Evolutionary conservation across 2,888 invertebrate genomes (phyloP).

Genomic region (Scaeva pyrastri): DNA sequence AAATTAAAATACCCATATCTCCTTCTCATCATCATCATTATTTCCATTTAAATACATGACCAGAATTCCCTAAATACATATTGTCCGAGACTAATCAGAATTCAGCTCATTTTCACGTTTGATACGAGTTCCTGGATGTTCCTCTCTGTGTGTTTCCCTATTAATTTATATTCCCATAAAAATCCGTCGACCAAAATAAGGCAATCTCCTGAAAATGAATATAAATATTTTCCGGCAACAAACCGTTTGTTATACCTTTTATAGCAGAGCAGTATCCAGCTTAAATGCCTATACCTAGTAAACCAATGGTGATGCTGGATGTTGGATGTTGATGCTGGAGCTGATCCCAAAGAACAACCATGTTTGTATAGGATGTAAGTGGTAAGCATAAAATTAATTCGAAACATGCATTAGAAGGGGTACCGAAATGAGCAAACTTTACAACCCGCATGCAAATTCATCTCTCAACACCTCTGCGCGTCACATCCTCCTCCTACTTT

Average conservation of each 20-base stretch:
- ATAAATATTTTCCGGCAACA: constrained; percentile 18
- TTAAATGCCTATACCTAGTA: not conserved
- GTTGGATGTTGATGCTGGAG: not conserved
- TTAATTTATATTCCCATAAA: constrained; percentile 48
- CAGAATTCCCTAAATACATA: not conserved
- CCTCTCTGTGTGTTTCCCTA: constrained; percentile 17
- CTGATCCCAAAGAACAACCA: not conserved
- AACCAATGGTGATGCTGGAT: too few relatives aligned
- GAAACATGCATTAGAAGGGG: constrained; percentile 32
- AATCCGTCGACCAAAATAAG: constrained; percentile 19
- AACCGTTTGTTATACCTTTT: not conserved
- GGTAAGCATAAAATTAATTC: constrained; percentile 56
- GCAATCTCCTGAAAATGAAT: constrained; percentile 33
- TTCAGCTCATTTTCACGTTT: constrained; percentile 38
- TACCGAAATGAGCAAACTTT: constrained; percentile 31
- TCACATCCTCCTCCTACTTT: not conserved
- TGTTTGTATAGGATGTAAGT: constrained; percentile 3
- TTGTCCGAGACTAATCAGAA: constrained; percentile 26
- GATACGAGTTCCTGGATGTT: not conserved
- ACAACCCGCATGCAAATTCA: constrained; percentile 39
- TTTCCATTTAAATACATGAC: constrained; percentile 7
- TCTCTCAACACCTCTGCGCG: constrained; percentile 20
- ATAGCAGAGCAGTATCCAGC: not conserved
- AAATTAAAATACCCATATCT: not conserved
- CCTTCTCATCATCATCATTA: not conserved